Percentiles rank a stretch among this genome's conserved stretches.
Conservation (phyloP, 2,888 invertebrate species). For the Rhagonycha lutea region DNA sequence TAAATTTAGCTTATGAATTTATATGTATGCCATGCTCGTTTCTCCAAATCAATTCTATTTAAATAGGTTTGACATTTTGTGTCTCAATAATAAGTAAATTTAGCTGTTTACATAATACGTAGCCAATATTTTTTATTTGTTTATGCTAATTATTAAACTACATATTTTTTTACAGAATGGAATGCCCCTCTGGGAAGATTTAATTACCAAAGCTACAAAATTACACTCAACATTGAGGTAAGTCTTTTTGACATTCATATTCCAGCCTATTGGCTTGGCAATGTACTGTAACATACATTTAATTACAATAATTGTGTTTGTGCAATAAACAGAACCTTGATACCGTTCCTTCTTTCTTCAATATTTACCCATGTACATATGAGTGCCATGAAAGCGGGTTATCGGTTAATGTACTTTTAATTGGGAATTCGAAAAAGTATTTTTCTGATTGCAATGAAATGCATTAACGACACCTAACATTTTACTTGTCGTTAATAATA, state of each 20-base stretch:
- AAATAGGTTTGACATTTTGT: neutral
- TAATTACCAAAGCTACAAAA: conserved; percentile 91
- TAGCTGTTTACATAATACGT: neutral
- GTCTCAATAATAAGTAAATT: neutral
- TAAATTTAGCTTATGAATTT: no score
- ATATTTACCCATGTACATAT: neutral
- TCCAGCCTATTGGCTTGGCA: neutral
- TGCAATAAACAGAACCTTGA: neutral
- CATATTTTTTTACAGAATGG: conserved; percentile 76
- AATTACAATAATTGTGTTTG: neutral
- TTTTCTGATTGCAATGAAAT: neutral
- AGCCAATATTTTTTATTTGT: neutral
- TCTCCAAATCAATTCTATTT: neutral
- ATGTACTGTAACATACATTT: neutral
- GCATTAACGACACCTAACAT: neutral
- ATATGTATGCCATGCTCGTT: neutral
- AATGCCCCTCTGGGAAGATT: conserved; percentile 93
- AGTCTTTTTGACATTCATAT: conserved; percentile 51
- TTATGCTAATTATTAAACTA: neutral
- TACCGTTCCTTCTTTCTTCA: neutral
- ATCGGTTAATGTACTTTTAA: neutral
- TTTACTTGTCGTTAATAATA: neutral
- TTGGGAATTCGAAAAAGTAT: neutral
- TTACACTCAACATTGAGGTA: conserved; percentile 92
- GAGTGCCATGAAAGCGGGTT: neutral